A percentile compares a stretch with the other conserved stretches of the same genome.
Evolutionary conservation across 1,140 invertebrate genomes (phyloP).

Genomic region (Diabrotica virgifera): DNA sequence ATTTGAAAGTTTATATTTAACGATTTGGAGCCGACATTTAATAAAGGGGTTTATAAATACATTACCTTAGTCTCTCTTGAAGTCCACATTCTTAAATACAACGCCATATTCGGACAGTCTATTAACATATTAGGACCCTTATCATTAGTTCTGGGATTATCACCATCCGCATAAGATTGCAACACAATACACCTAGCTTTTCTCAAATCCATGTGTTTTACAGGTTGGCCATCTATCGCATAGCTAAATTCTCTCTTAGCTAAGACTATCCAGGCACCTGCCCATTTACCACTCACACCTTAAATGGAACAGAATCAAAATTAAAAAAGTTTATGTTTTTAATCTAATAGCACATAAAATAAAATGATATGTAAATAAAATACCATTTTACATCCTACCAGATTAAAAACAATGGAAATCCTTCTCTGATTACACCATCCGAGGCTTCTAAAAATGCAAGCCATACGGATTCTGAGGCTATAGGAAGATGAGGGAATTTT

Average conservation of each 20-base stretch:
- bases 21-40: too few species aligned
- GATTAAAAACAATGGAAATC: too few species aligned
- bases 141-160: conserved; percentile 53
- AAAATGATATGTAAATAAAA: too few species aligned
- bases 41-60: too few species aligned
- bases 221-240: conserved; percentile 54
- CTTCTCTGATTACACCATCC: too few species aligned
- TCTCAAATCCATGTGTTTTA: conserved; percentile 69
- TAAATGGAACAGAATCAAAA: conserved; percentile 26
- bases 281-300: conserved; percentile 68
- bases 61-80: conserved; percentile 58
- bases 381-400: too few species aligned
- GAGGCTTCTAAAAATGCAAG: too few species aligned
- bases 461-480: too few species aligned
- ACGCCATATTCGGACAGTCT: conserved; percentile 58
- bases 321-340: too few species aligned
- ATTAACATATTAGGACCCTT: conserved; percentile 62
- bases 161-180: conserved; percentile 53
- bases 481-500: too few species aligned
- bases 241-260: conserved; percentile 68
- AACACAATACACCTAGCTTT: conserved; percentile 78
- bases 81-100: conserved; percentile 71
- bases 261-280: conserved; percentile 74
- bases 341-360: too few species aligned
- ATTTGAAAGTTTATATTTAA: too few species aligned